phyloP scores from a whole-genome alignment of 2,888 invertebrate species.

The Eupithecia exiguata region DNA sequence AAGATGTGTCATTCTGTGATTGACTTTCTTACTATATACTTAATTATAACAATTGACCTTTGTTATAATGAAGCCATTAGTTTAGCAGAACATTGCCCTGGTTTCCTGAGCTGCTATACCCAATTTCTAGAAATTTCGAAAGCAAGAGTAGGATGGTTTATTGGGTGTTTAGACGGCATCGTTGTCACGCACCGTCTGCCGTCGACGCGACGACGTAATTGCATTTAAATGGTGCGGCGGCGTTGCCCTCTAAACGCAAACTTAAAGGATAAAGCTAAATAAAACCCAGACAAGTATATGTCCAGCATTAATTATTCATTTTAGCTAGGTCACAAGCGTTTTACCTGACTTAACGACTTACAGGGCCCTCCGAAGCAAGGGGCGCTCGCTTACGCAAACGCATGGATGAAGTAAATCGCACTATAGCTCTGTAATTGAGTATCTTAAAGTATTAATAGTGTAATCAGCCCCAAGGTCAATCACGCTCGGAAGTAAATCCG shows the following conservation, averaged over 20 bases:
- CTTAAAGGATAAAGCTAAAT: neutral
- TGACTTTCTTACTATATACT: too few relatives aligned
- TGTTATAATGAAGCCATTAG: too few relatives aligned
- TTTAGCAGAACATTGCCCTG: neutral
- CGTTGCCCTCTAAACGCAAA: neutral
- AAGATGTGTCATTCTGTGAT: too few relatives aligned
- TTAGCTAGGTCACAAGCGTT: neutral
- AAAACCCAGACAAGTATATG: neutral
- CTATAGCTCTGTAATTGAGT: conserved; percentile 7
- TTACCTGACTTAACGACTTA: neutral
- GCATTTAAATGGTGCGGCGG: neutral
- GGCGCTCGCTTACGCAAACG: neutral
- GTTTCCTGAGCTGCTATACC: neutral
- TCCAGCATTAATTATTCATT: neutral
- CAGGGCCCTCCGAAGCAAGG: neutral
- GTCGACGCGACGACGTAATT: neutral
- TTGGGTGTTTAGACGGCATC: neutral
- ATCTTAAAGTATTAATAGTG: conserved; percentile 16
- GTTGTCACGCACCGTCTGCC: neutral
- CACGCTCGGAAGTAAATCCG: conserved; percentile 24
- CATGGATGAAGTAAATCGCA: conserved; percentile 4
- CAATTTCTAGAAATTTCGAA: neutral
- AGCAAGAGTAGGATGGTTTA: neutral
- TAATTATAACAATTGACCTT: too few relatives aligned
- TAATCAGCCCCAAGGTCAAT: conserved; percentile 20